Base-by-base conservation (phyloP, 2,797 vertebrate species). In the Pipistrellus pipistrellus region DNA sequence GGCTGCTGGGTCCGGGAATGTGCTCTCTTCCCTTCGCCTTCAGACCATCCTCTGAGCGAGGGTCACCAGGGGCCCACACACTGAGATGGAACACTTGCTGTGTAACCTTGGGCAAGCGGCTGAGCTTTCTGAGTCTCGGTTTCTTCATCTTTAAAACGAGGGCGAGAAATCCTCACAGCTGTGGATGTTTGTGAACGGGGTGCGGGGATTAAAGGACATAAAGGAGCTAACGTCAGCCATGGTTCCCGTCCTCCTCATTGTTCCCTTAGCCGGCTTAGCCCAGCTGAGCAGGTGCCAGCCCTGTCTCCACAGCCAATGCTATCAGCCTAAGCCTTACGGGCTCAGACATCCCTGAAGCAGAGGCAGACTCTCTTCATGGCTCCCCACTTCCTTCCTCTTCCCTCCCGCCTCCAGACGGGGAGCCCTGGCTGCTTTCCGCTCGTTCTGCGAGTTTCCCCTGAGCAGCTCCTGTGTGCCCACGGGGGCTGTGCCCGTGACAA, bases 111-210 rank as follows among this genome's bases (percentile, higher is more conserved):
- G 55, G 90, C 30, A 68, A 30, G 30, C 41, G 59, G 41, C 25
- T 7, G n/a, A 66, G 35, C 17, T 32, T 75, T 87, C 82, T 95
- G 57, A 13, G 25, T 64, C 17, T n/a, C 46, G 32, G 55, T 87
- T 93, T 87, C 57, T 30, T 88, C 13, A 68, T 92, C 76, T 90
- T 73, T 85, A 53, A 92, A 90, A 89, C 35, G n/a, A 59, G 46
- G n/a, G 23, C 7, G 38, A 88, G 64, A 84, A 84, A 68, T 32
- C 10, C 55, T 90, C 32, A 48, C 15, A 59, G 72, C 13, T 32
- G 32, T 35, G 25, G 38, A 35, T n/a, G 1, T 72, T 5, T 27
- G 17, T 27, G 17, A 15, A 25, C 57, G 3, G 2, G 46, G 27
- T 21, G 46, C 73, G 21, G 46, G 30, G 18, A 69, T 69, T 64